Conservation (phyloP, 2,113 vertebrate genomes). For the Dolichotis patagonum region DNA sequence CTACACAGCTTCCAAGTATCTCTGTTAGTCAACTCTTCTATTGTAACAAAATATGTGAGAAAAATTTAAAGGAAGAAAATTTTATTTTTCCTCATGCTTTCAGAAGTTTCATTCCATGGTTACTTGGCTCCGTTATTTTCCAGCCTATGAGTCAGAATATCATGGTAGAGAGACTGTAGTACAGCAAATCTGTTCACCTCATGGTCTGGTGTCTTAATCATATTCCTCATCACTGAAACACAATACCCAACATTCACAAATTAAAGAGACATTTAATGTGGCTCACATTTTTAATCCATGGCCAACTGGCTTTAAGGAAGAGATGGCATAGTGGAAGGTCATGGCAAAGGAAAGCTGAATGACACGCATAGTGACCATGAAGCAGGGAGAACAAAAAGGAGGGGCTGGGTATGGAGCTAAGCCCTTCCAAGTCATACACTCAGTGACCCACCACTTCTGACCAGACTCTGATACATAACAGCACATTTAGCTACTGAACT, state of each 20-base stretch:
- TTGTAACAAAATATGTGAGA: background rate
- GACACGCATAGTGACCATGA: background rate
- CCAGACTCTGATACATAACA: background rate
- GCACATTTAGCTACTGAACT: background rate
- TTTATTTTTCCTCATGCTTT: background rate
- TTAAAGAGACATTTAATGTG: background rate
- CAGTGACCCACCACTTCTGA: background rate
- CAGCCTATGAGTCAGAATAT: background rate
- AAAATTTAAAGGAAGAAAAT: background rate
- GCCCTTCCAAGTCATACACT: background rate
- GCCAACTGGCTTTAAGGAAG: background rate
- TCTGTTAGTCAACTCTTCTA: background rate
- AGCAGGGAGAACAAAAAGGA: background rate
- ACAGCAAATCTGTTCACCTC: background rate
- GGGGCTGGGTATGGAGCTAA: background rate
- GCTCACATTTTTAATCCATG: background rate
- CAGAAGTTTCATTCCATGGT: background rate
- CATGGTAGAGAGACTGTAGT: too few species aligned
- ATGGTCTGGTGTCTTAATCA: background rate
- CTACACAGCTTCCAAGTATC: background rate
- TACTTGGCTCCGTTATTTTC: background rate
- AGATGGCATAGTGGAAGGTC: background rate
- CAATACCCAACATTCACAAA: background rate
- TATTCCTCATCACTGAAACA: background rate
- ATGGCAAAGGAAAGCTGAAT: background rate